These are phyloP conservation scores for Dicrurus megarhynchus DNA, from an alignment of 2,113 vertebrate species.

Conservation along the genomic window DNA sequence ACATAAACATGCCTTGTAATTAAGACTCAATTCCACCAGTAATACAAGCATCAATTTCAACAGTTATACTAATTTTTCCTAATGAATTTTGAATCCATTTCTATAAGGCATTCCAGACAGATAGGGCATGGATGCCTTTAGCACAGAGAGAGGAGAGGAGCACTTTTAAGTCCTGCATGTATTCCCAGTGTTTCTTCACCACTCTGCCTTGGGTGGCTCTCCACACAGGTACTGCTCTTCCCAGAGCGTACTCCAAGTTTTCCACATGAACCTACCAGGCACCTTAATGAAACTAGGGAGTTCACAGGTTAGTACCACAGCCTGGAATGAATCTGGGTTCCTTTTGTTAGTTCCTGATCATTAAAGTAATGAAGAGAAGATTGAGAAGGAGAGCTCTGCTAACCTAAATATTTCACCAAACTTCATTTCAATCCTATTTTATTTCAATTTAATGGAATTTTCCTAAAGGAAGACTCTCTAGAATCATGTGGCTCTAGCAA, in stretches of 20 bases:
- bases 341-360: neutral
- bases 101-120: neutral
- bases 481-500: neutral
- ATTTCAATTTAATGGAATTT: neutral
- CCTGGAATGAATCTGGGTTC: neutral
- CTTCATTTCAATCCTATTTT: neutral
- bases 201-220: neutral
- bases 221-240: neutral
- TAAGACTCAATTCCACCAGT: neutral
- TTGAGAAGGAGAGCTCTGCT: neutral
- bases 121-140: accelerated
- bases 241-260: neutral
- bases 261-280: neutral
- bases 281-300: neutral
- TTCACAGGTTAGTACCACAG: neutral
- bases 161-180: neutral
- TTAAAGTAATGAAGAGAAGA: neutral
- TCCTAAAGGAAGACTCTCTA: neutral
- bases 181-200: neutral
- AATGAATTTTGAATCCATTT: neutral
- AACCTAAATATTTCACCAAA: neutral
- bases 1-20: neutral
- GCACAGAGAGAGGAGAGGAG: neutral
- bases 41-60: neutral
- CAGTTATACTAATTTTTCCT: accelerated